Percentiles rank a stretch among this genome's conserved stretches.
These are phyloP conservation scores for Catalaphyllia jardinei DNA, from an alignment of 64 coral and sea anemone species.

Conservation along the genomic window DNA sequence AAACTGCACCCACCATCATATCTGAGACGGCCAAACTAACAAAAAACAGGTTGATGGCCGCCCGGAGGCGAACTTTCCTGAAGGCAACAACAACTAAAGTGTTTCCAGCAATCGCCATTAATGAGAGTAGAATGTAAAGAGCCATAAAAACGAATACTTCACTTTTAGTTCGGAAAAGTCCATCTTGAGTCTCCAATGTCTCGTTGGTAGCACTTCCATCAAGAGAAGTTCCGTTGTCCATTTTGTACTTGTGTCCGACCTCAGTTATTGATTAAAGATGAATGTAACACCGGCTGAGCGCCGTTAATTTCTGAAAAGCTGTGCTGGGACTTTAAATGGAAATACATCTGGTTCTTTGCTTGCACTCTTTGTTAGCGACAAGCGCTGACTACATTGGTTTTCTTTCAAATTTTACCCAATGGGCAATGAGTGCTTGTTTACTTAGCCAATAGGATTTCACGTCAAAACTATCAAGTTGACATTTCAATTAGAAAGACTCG, in stretches of 20 bases:
- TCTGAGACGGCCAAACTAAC: conserved; percentile 60
- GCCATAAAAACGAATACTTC: conserved; percentile 25
- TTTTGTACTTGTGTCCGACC: background rate
- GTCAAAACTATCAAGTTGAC: background rate
- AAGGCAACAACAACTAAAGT: conserved; percentile 45
- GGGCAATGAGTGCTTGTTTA: background rate
- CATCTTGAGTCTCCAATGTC: background rate
- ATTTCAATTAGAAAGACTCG: background rate
- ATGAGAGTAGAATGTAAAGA: conserved; percentile 35
- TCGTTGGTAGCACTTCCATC: background rate
- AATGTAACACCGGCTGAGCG: too few species aligned
- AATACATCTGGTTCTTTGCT: background rate
- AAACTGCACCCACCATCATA: conserved; percentile 40
- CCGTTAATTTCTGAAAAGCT: background rate
- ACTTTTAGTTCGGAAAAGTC: background rate
- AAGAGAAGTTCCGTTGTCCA: background rate
- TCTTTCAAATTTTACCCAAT: background rate
- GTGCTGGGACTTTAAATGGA: too few species aligned
- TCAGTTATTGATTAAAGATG: background rate
- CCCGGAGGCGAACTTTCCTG: conserved; percentile 15
- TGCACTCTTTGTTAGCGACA: background rate
- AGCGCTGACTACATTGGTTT: background rate
- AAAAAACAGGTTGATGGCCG: conserved; percentile 55
- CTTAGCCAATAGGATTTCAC: background rate
- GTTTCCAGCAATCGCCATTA: conserved; percentile 42